Evolutionary conservation across 2,888 invertebrate species (phyloP), one percentile per base, ranked within the genome.

Genomic region (Hydraecia micacea): DNA sequence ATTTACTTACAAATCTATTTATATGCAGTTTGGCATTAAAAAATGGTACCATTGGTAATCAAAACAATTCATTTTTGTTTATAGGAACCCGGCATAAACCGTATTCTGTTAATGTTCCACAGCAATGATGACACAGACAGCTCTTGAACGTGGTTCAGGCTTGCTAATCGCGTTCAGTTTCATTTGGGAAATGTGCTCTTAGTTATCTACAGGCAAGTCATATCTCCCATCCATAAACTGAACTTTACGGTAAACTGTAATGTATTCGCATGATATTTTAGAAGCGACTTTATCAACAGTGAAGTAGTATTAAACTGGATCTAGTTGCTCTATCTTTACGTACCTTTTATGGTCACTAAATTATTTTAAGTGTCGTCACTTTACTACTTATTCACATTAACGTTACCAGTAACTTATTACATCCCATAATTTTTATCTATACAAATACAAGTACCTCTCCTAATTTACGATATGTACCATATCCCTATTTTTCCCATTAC

Each of bases 301-400:
- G 67, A 70, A n/a, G 39, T n/a, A 58, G 75, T 42, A 55, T 78
- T 87, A 85, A 85, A 85, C 28, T 55, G 69, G 74, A 87, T 87
- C n/a, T 87, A 73, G 67, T 63, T 74, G n/a, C 65, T 66, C 69
- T 66, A 86, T 82, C 86, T 84, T 86, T 65, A 82, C 62, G 36
- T 52, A 32, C 36, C 65, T 86, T 84, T 86, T 83, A 84, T 65
- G 72, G 21, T 70, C 74, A 66, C 75, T 83, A 83, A 86, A 86
- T 86, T 84, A 75, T 72, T 63, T 77, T 75, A 75, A 77, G 73
- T 68, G 73, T 71, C 55, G 65, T 75, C 86, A 84, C 65, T 77
- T 63, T 71, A 77, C 65, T 65, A 72, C 68, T 77, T 63, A 77
- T 70, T 85, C 73, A 67, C 73, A 62, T 75, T 67, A 83, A 75